Conservation (phyloP, 2,113 vertebrate species). For the Apteryx mantelli region DNA sequence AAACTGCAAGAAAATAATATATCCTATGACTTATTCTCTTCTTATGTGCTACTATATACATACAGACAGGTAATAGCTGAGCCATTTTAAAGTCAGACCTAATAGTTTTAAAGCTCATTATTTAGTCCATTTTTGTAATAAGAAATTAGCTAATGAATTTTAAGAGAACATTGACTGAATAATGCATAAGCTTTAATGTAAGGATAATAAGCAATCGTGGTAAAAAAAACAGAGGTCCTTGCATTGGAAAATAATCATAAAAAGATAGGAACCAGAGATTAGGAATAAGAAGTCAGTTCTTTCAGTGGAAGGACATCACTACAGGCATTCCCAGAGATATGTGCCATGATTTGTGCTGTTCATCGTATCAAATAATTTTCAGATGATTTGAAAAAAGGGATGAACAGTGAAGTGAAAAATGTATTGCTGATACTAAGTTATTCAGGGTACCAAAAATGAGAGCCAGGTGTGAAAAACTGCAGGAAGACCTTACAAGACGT, state of each 20-base stretch:
- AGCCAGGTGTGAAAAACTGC: not conserved
- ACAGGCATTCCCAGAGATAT: accelerated
- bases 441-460: not conserved
- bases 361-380: not conserved
- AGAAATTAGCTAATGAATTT: not conserved
- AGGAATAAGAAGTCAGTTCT: not conserved
- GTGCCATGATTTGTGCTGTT: not conserved
- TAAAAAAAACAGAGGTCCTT: not conserved
- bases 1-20: not conserved
- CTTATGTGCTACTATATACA: not conserved
- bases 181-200: not conserved
- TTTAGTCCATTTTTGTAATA: not conserved
- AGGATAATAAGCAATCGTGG: not conserved
- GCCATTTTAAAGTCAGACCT: not conserved
- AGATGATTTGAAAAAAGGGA: not conserved
- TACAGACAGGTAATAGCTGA: not conserved
- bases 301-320: not conserved
- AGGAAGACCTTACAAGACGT: not conserved
- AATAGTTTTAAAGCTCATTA: not conserved
- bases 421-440: not conserved
- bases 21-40: not conserved
- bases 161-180: not conserved
- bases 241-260: not conserved
- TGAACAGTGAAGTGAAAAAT: not conserved
- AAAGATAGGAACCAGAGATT: not conserved